Evolutionary conservation across 2,888 invertebrate genomes (phyloP).

Genomic region (Tricholauxania praeusta): DNA sequence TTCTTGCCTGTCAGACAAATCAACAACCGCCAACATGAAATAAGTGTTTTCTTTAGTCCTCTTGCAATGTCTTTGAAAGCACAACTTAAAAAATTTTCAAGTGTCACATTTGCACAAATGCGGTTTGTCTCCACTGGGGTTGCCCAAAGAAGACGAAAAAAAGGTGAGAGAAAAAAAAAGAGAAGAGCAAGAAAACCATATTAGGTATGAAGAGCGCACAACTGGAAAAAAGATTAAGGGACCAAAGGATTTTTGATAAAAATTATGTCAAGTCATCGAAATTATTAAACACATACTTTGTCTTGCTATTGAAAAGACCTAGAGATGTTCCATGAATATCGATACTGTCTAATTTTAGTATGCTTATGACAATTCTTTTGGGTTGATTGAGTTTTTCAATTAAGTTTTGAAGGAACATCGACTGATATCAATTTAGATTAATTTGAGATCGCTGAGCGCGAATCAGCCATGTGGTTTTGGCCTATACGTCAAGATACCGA

Average conservation of each 20-base stretch:
- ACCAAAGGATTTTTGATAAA: not conserved
- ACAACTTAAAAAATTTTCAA: conserved; percentile 6
- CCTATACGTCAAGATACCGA: no score
- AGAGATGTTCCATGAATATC: no score
- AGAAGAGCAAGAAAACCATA: not conserved
- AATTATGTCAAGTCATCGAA: conserved; percentile 65
- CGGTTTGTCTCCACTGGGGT: conserved; percentile 9
- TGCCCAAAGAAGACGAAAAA: not conserved
- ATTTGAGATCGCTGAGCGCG: no score
- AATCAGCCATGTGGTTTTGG: no score
- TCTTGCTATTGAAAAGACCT: no score
- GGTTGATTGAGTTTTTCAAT: no score
- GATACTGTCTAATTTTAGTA: no score
- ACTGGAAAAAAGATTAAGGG: conserved; percentile 9
- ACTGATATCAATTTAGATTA: no score
- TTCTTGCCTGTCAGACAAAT: conserved; percentile 18
- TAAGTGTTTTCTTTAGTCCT: not conserved
- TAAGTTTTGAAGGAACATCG: no score
- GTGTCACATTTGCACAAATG: conserved; percentile 30
- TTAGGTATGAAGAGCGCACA: not conserved
- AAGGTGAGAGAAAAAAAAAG: conserved; percentile 6
- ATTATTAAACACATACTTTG: conserved; percentile 57
- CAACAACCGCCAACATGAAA: conserved; percentile 26
- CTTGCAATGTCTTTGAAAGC: not conserved
- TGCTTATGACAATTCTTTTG: no score